Evolutionary conservation across 2,113 vertebrate species (phyloP).

Genomic region (Ailurus styani): DNA sequence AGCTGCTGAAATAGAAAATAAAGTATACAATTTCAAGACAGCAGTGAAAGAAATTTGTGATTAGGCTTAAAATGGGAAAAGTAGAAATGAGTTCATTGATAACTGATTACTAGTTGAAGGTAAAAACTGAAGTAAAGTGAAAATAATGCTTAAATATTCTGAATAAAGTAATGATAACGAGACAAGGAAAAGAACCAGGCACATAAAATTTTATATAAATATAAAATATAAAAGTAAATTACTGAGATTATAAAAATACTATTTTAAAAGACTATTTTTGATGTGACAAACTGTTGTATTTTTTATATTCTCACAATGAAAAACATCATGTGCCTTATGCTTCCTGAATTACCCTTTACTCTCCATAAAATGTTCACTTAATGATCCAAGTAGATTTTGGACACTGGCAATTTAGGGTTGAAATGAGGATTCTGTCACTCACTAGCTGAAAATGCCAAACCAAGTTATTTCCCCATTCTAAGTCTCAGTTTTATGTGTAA

Average conservation of each 20-base stretch:
- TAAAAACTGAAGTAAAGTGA: background rate
- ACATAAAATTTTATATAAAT: background rate
- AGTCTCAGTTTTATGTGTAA: background rate
- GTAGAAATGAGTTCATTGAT: background rate
- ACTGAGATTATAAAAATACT: background rate
- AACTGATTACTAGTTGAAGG: background rate
- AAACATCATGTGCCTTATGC: background rate
- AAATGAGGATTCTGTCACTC: background rate
- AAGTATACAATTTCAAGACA: background rate
- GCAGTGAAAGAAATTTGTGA: background rate
- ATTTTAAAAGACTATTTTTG: background rate
- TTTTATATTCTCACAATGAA: background rate
- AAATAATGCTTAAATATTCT: background rate
- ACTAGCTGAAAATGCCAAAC: background rate
- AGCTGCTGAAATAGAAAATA: constrained; percentile 18
- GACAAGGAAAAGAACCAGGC: background rate
- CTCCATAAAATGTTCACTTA: background rate
- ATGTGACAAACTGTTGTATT: background rate
- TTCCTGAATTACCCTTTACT: background rate
- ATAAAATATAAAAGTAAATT: background rate
- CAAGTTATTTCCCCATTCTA: background rate
- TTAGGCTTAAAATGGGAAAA: background rate
- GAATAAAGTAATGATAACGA: background rate
- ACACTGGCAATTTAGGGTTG: background rate
- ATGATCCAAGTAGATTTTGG: background rate